Evolutionary conservation across 1,140 invertebrate genomes (phyloP).

Genomic region (Aphelinus certus): DNA sequence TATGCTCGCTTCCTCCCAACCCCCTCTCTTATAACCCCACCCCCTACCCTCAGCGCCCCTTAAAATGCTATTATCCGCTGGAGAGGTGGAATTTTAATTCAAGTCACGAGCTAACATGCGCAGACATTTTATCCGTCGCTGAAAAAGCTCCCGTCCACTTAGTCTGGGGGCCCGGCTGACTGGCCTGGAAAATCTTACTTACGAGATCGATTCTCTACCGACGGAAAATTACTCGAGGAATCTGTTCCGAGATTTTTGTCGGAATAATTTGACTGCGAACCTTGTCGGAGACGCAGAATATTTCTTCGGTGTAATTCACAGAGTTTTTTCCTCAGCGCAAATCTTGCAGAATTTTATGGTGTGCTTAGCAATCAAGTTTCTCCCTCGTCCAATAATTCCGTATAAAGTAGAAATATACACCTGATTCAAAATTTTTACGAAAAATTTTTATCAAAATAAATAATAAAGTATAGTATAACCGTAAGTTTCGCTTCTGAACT

Average conservation of each 20-base stretch:
- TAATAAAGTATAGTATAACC: too few species aligned
- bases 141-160: constrained; percentile 6
- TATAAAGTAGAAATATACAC: too few species aligned
- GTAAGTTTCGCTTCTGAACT: too few species aligned
- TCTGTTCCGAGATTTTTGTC: background rate
- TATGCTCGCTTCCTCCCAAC: background rate
- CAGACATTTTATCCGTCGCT: constrained; percentile 24
- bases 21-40: too few species aligned
- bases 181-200: constrained; percentile 17
- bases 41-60: background rate
- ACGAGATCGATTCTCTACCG: constrained; percentile 16
- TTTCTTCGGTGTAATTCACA: too few species aligned
- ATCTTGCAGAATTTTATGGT: too few species aligned
- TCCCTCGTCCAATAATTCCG: too few species aligned
- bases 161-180: background rate
- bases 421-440: too few species aligned
- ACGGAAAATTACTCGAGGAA: background rate
- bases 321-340: too few species aligned
- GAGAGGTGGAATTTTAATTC: constrained; percentile 34
- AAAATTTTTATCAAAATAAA: too few species aligned
- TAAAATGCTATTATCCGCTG: constrained; percentile 15
- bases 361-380: too few species aligned
- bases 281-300: too few species aligned
- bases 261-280: constrained; percentile 3
- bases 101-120: constrained; percentile 20